Evolutionary conservation across 2,888 invertebrate species (phyloP).

Genomic region (Acleris laterana): DNA sequence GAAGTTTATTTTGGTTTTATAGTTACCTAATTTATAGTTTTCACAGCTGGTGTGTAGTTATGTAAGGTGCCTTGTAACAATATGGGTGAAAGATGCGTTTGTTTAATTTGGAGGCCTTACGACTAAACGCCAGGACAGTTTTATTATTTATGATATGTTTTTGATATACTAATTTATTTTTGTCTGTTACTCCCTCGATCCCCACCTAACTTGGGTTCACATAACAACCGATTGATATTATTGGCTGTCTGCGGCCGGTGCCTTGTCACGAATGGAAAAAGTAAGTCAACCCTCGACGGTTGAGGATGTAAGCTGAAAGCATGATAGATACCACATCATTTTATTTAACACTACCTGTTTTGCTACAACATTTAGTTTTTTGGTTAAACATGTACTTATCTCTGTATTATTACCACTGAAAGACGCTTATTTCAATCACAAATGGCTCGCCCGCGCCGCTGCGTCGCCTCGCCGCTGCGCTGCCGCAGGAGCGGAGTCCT

Average conservation of each 20-base stretch:
- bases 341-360: slow-evolving; percentile 45
- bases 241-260: slow-evolving; percentile 67
- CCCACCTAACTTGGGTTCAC: slow-evolving; percentile 77
- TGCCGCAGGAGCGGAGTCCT: slow-evolving; percentile 41
- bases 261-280: slow-evolving; percentile 62
- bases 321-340: slow-evolving; percentile 56
- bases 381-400: slow-evolving; percentile 17
- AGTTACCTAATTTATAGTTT: slow-evolving; percentile 55
- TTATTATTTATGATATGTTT: slow-evolving; percentile 48
- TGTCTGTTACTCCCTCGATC: slow-evolving; percentile 75
- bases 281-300: slow-evolving; percentile 68
- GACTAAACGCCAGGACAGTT: slow-evolving; percentile 46
- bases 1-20: too few species aligned
- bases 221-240: slow-evolving; percentile 68
- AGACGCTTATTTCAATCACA: slow-evolving; percentile 25
- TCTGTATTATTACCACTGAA: slow-evolving; percentile 24
- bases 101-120: slow-evolving; percentile 28
- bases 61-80: slow-evolving; percentile 39
- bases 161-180: slow-evolving; percentile 80
- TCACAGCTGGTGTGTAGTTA: slow-evolving; percentile 58
- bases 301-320: slow-evolving; percentile 58
- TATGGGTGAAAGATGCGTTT: slow-evolving; percentile 33
- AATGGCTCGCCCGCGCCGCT: not conserved
- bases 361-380: slow-evolving; percentile 34
- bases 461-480: not conserved